Evolutionary conservation across 2,113 vertebrate genomes (phyloP), one percentile per base, ranked within the genome.

Genomic region (Rhinopithecus roxellana): DNA sequence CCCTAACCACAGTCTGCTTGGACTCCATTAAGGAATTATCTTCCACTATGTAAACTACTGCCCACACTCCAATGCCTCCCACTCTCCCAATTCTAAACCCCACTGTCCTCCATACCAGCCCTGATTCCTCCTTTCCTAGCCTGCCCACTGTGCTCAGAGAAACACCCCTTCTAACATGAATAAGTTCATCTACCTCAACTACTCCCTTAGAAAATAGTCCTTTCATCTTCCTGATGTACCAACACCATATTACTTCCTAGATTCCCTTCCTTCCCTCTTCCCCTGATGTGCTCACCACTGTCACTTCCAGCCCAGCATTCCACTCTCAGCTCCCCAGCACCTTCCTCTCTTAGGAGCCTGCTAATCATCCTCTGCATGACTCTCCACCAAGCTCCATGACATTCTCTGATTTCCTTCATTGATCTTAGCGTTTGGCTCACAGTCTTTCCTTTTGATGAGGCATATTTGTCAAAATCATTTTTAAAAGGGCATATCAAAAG

Each of bases 181-280:
- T 38, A 52, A 72, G 93, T 2, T 30, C 74, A 90, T 40, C 50
- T 11, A 83, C 64, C 32, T 84, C 75, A 70, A 38, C 11, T 48
- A 40, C 20, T 92, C 83, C 75, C 50, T 97, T 86, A 86, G 40
- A 70, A 94, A 91, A 72, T 27, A 91, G 3, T 50, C 35, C 87
- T 72, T 77, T 79, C 72, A n/a, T 18, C 79, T 80, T n/a, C 50
- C 77, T 74, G 30, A 70, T 9, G 6, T 8, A 50, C 38, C 55
- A 70, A 57, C 40, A 61, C 59, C 64, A 64, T 7, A n/a, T 18
- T 20, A 45, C 10, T 64, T 86, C 70, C 89, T 23, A 52, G 16
- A 74, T 13, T 3, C 25, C 17, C 35, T 32, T 43, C 55, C 40
- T 43, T 45, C 30, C 25, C 17, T 35, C 30, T 50, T 25, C 11